Conservation (phyloP, 2,888 invertebrate species). For the Lasiommata megera region DNA sequence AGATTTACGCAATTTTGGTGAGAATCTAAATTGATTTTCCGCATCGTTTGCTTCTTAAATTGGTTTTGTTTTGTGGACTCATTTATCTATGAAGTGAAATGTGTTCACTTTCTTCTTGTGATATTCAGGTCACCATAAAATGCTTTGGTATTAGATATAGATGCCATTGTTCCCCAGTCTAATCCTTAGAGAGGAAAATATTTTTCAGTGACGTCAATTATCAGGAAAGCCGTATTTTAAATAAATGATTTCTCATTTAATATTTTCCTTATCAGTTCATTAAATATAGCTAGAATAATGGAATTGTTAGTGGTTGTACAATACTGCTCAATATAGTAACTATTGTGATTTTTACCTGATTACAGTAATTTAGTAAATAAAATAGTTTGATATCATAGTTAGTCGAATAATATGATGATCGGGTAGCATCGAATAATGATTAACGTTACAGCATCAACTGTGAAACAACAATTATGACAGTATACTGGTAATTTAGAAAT, state of each 20-base stretch:
- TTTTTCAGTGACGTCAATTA: too few relatives aligned
- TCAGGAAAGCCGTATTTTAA: too few relatives aligned
- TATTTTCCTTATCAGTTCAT: background rate
- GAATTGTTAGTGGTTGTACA: background rate
- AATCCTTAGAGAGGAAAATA: background rate
- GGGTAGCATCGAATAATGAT: too few relatives aligned
- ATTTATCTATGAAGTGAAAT: background rate
- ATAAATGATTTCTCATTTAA: background rate
- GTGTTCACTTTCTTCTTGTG: constrained; percentile 2
- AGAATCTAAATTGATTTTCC: constrained; percentile 14
- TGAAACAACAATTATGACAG: too few relatives aligned
- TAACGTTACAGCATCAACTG: too few relatives aligned
- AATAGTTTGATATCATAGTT: too few relatives aligned
- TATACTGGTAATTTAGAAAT: background rate
- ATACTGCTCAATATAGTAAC: too few relatives aligned
- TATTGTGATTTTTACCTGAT: too few relatives aligned
- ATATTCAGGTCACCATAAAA: background rate
- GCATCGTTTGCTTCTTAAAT: constrained; percentile 5
- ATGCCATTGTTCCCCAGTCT: too few relatives aligned
- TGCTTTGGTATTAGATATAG: too few relatives aligned
- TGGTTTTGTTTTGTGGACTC: constrained; percentile 2
- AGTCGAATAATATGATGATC: too few relatives aligned
- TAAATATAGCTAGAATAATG: background rate
- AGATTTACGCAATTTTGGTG: background rate
- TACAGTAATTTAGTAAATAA: too few relatives aligned